phyloP scores from a whole-genome alignment of 2,113 vertebrate species.

The Harpagus bidentatus region DNA sequence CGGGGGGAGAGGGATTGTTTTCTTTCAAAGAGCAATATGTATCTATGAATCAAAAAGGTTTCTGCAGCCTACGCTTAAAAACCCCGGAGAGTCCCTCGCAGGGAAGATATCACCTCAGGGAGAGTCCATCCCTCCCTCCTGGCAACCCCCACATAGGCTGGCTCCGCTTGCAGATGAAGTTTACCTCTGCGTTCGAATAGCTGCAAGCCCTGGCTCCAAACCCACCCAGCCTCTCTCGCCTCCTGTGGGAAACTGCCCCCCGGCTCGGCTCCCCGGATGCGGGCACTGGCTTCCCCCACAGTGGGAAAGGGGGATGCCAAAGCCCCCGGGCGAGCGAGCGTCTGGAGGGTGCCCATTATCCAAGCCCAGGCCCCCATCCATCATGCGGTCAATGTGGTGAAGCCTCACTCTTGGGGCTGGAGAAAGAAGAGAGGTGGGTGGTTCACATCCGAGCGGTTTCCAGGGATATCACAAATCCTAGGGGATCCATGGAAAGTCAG shows the following conservation, averaged over 20 bases:
- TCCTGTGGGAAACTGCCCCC: neutral
- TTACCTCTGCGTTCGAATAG: neutral
- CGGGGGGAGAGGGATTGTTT: neutral
- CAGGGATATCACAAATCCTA: neutral
- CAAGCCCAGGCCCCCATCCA: neutral
- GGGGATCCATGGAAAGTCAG: neutral
- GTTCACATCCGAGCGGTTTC: neutral
- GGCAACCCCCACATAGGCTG: rapidly evolving
- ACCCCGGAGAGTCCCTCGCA: neutral
- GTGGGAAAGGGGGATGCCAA: neutral
- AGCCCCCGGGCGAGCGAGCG: rapidly evolving
- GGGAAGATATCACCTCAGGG: neutral
- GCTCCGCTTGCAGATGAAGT: neutral
- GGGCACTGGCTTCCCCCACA: neutral
- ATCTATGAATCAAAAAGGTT: neutral
- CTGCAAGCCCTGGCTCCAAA: neutral
- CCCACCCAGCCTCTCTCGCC: neutral
- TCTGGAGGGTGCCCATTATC: neutral
- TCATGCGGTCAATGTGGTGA: neutral
- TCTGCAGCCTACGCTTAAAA: neutral
- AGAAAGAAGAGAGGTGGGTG: neutral
- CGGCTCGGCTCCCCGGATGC: rapidly evolving
- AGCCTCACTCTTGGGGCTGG: neutral
- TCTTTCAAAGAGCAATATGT: neutral
- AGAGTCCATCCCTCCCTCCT: neutral